A percentile compares a stretch with the other conserved stretches of the same genome.
phyloP scores from a whole-genome alignment of 1,140 invertebrate genomes.

The Chironomus striatipennis region DNA sequence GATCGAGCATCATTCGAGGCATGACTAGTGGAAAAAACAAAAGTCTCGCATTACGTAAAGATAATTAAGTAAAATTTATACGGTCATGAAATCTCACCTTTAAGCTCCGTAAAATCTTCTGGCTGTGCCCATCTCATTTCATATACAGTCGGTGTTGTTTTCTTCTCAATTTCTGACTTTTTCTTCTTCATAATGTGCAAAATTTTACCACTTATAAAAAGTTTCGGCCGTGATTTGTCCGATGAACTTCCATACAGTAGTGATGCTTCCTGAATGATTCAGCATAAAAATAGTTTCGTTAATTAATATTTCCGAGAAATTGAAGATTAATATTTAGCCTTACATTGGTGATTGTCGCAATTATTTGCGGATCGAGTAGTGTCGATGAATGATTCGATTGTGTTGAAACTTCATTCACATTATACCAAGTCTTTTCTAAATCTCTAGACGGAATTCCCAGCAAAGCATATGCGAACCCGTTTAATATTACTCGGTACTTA shows the following conservation, averaged over 20 bases:
- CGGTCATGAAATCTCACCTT: conserved; percentile 29
- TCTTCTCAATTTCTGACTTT: conserved; percentile 55
- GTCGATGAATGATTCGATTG: background rate
- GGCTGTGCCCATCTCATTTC: conserved; percentile 67
- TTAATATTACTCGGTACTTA: conserved; percentile 66
- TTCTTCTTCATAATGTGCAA: conserved; percentile 60
- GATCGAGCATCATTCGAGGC: conserved; percentile 67
- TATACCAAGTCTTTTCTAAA: conserved; percentile 59
- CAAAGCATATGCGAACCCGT: conserved; percentile 64
- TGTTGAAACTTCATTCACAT: conserved; percentile 43
- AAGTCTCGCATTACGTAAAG: background rate
- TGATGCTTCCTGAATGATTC: conserved; percentile 46
- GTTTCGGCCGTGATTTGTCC: conserved; percentile 47
- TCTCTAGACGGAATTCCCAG: conserved; percentile 64
- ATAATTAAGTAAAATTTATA: background rate
- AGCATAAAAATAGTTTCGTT: background rate
- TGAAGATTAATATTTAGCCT: conserved; percentile 31
- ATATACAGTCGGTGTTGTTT: conserved; percentile 48
- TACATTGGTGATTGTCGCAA: conserved; percentile 37
- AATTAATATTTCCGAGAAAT: background rate
- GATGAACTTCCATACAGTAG: conserved; percentile 54
- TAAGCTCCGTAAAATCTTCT: conserved; percentile 64
- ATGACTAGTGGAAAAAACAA: conserved; percentile 44
- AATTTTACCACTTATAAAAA: conserved; percentile 63
- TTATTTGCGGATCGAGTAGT: conserved; percentile 33